Evolutionary conservation across 1,140 invertebrate species (phyloP).

Genomic region (Lepidurus couesii): DNA sequence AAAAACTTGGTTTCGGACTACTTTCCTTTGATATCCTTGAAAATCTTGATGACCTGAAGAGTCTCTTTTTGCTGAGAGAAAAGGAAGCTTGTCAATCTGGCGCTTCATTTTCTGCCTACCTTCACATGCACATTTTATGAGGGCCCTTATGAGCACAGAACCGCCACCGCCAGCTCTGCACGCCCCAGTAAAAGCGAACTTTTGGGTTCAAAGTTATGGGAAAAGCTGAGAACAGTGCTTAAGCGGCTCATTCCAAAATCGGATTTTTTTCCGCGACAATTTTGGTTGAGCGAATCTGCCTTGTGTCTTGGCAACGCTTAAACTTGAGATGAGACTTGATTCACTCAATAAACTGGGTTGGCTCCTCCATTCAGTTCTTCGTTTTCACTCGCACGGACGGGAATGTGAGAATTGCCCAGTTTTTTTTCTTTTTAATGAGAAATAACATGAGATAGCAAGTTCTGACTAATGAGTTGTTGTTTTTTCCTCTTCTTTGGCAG

Average conservation of each 20-base stretch:
- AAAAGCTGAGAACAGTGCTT: not conserved
- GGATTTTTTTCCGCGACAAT: not conserved
- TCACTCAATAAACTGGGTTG: not conserved
- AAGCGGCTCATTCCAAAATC: not conserved
- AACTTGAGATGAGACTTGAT: not conserved
- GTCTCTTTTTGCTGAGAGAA: not conserved
- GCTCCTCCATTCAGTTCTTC: not conserved
- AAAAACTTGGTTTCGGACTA: not conserved
- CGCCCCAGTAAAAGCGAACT: not conserved
- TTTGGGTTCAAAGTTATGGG: not conserved
- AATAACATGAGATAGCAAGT: not conserved
- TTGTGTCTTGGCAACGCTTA: constrained; percentile 4
- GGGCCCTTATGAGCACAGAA: not conserved
- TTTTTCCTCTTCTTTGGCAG: not conserved
- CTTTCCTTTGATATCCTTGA: not conserved
- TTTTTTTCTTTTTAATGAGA: not conserved
- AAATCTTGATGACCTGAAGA: not conserved
- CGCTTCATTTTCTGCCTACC: not conserved
- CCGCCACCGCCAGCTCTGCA: constrained; percentile 1
- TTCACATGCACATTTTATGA: not conserved
- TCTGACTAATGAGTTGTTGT: not conserved
- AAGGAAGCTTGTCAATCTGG: not conserved
- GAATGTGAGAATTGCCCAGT: not conserved
- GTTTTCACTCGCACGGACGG: not conserved
- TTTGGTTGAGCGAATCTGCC: not conserved